Percentiles rank a stretch among this genome's conserved stretches.
phyloP scores from a whole-genome alignment of 2,797 vertebrate genomes.

The Anguilla anguilla region DNA sequence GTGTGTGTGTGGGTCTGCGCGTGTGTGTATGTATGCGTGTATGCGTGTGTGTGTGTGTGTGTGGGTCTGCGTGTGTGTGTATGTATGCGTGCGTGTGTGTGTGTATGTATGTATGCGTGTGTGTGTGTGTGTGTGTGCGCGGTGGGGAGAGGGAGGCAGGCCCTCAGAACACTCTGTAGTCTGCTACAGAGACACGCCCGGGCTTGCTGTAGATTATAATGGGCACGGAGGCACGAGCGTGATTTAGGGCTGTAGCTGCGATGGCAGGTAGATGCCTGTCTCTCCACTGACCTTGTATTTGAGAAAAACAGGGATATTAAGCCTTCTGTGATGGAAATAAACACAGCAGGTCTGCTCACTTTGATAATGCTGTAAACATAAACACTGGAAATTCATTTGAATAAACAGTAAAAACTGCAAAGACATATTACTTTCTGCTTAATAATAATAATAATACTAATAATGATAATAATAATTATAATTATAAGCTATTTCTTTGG shows the following conservation, averaged over 20 bases:
- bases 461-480: too few species aligned
- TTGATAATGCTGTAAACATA: neutral
- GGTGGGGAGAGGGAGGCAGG: too few species aligned
- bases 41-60: too few species aligned
- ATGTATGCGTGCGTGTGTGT: too few species aligned
- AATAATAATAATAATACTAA: too few species aligned
- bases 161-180: neutral
- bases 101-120: too few species aligned
- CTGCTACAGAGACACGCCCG: neutral
- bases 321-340: slow-evolving; percentile 27
- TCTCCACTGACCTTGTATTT: slow-evolving; percentile 23
- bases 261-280: slow-evolving; percentile 27
- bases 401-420: neutral
- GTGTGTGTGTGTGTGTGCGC: too few species aligned
- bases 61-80: too few species aligned
- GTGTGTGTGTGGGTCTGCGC: too few species aligned
- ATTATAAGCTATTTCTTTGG: too few species aligned
- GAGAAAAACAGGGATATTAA: slow-evolving; percentile 22
- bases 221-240: neutral
- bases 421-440: too few species aligned
- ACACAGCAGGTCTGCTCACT: neutral
- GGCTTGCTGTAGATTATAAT: slow-evolving; percentile 15
- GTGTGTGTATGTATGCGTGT: too few species aligned
- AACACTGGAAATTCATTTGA: neutral
- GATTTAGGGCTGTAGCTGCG: slow-evolving; percentile 13